phyloP scores from a whole-genome alignment of 2,113 vertebrate genomes.

The Labeo rohita region DNA sequence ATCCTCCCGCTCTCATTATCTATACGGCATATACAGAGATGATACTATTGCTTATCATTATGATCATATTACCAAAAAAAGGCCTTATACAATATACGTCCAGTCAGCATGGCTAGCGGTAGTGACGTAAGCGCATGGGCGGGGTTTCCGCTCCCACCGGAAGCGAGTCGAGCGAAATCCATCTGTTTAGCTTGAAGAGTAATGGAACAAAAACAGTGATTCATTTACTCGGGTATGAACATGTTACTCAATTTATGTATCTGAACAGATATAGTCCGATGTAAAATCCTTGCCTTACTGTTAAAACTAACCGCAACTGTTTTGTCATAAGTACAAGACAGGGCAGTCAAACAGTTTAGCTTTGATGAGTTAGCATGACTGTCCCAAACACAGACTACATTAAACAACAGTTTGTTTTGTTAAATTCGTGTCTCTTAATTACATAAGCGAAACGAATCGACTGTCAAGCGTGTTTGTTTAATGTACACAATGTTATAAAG shows the following conservation, averaged over 20 bases:
- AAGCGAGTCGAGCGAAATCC: background rate
- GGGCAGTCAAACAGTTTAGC: background rate
- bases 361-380: background rate
- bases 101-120: background rate
- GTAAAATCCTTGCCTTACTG: background rate
- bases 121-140: background rate
- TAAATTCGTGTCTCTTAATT: no score
- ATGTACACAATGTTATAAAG: background rate
- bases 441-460: background rate
- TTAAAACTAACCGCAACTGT: background rate
- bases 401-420: background rate
- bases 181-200: background rate
- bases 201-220: slow-evolving; percentile 16
- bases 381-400: background rate
- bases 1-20: no score
- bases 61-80: background rate
- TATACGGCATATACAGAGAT: no score
- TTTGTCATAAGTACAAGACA: background rate
- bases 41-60: background rate
- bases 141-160: slow-evolving; percentile 14
- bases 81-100: no score
- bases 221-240: background rate
- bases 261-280: background rate
- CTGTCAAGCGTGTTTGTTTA: background rate
- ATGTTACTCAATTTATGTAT: background rate